These are phyloP conservation scores for Empidonax alnorum DNA, from an alignment of 2,113 vertebrate genomes.

Conservation along the genomic window DNA sequence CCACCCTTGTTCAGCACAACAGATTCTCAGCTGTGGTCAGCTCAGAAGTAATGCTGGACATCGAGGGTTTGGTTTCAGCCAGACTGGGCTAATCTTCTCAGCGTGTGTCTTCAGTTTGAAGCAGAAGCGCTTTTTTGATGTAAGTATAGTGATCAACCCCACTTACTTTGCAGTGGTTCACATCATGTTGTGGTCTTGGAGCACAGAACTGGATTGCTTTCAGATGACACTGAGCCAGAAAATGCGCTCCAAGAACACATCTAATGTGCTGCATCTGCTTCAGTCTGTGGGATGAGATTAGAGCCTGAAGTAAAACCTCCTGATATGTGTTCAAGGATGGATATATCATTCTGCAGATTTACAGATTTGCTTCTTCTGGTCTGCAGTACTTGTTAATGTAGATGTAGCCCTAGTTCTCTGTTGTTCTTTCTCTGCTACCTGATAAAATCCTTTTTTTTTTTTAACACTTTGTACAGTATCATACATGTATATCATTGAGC, in stretches of 20 bases:
- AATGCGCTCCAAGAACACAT: slow-evolving; percentile 42
- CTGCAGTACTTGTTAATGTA: not conserved
- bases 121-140: not conserved
- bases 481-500: not conserved
- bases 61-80: not conserved
- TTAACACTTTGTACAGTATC: not conserved
- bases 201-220: slow-evolving; percentile 32
- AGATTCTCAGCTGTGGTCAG: not conserved
- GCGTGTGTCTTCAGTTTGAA: not conserved
- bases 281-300: not conserved
- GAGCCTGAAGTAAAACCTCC: slow-evolving; percentile 8
- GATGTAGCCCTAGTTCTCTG: not conserved
- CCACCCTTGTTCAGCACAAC: not conserved
- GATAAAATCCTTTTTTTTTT: not conserved
- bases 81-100: not conserved
- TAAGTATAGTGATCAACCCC: not conserved
- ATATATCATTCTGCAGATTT: not conserved
- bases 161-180: slow-evolving; percentile 14
- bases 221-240: slow-evolving; percentile 50
- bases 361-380: not conserved
- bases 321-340: not conserved
- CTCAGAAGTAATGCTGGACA: not conserved
- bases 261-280: slow-evolving; percentile 42
- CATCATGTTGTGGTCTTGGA: not conserved
- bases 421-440: not conserved